Conservation (phyloP, 2,888 invertebrate species). For the Uropetala carovei region DNA sequence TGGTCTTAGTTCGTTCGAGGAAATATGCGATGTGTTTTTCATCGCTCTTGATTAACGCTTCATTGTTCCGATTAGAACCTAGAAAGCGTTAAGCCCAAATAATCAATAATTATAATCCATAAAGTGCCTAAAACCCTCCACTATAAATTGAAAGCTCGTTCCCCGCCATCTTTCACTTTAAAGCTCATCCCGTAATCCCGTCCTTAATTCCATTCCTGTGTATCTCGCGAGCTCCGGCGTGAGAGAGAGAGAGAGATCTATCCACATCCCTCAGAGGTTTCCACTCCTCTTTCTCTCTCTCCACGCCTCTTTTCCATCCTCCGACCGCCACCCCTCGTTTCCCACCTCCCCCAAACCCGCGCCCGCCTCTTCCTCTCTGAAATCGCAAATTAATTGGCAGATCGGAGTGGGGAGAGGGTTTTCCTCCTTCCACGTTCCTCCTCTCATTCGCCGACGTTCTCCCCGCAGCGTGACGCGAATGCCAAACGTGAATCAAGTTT, state of each 20-base stretch:
- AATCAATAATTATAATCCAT: slow-evolving; percentile 27
- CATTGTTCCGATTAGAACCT: not conserved
- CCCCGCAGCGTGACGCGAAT: slow-evolving; percentile 6
- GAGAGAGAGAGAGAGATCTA: not conserved
- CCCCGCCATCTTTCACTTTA: not conserved
- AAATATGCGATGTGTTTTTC: not conserved
- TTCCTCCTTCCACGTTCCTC: not conserved
- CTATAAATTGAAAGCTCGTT: not conserved
- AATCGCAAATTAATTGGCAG: slow-evolving; percentile 64
- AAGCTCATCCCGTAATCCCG: slow-evolving; percentile 7
- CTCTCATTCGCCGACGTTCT: not conserved
- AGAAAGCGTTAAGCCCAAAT: not conserved
- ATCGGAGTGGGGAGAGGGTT: not conserved
- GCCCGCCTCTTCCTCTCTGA: not conserved
- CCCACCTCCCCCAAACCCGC: not conserved
- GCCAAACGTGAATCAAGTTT: slow-evolving; percentile 48
- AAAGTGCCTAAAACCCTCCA: slow-evolving; percentile 8
- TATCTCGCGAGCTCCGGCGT: not conserved
- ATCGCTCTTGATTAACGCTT: not conserved
- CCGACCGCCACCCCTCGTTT: not conserved
- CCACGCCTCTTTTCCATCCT: not conserved
- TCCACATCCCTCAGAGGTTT: not conserved
- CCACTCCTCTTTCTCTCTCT: not conserved
- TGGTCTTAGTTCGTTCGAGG: not conserved
- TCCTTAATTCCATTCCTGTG: slow-evolving; percentile 10